A percentile compares a stretch with the other conserved stretches of the same genome.
These are phyloP conservation scores for Macaria notata DNA, from an alignment of 2,888 invertebrate genomes.

Conservation along the genomic window DNA sequence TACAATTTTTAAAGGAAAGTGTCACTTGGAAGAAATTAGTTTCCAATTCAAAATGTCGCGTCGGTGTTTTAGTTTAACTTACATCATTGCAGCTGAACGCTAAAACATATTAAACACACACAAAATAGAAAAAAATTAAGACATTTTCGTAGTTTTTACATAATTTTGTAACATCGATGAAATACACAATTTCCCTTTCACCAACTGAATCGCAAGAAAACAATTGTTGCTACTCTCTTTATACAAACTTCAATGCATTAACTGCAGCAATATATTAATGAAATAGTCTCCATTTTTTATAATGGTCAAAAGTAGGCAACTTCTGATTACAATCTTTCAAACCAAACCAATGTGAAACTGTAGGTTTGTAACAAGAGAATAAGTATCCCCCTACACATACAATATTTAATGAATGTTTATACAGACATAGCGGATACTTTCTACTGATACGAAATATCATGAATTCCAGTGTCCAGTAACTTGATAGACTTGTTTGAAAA, in stretches of 20 bases:
- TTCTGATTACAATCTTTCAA: too few relatives aligned
- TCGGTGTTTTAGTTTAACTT: conserved; percentile 31
- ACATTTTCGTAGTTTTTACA: conserved; percentile 13
- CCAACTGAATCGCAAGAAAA: conserved; percentile 38
- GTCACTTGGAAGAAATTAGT: conserved; percentile 27
- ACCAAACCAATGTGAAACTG: neutral
- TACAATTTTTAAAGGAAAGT: conserved; percentile 54
- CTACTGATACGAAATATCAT: too few relatives aligned
- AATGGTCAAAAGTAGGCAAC: too few relatives aligned
- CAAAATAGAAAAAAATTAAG: neutral
- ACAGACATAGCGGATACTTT: too few relatives aligned
- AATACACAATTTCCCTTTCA: conserved; percentile 39
- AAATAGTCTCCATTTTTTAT: too few relatives aligned
- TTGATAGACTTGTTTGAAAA: too few relatives aligned
- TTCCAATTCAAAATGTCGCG: conserved; percentile 19
- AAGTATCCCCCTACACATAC: conserved; percentile 25
- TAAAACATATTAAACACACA: neutral
- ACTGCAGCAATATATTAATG: neutral
- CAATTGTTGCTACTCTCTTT: conserved; percentile 35
- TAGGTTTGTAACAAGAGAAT: conserved; percentile 35
- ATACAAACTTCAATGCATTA: conserved; percentile 37
- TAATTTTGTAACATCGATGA: conserved; percentile 22
- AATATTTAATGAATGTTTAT: conserved; percentile 13
- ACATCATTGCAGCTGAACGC: conserved; percentile 34
- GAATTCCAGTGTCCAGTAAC: too few relatives aligned